Base-by-base conservation (phyloP, 2,797 vertebrate species). In the Leucoraja ocellata region DNA sequence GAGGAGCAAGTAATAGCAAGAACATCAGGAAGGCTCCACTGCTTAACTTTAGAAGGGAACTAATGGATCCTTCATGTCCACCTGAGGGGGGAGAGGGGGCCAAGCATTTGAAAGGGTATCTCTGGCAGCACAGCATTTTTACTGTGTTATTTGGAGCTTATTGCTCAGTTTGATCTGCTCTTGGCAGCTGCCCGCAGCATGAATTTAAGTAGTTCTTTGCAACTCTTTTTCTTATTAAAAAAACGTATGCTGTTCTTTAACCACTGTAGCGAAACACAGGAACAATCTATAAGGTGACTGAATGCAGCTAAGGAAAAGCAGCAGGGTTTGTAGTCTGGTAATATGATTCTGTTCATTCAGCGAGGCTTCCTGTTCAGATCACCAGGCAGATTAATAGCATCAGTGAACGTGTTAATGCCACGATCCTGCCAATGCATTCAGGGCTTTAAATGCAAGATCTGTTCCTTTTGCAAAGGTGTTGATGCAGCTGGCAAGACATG, bases 401-500 rank as follows among this genome's bases (percentile, higher is more conserved):
- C 71, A 28, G 90, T 18, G 68, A 76, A 76, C 10, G 90, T 76
- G 65, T 92, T 92, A 76, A 92, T 58, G 25, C 90, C 46, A n/a
- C 13, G 4, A 46, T 74, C 7, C 71, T 76, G 90, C 90, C 71
- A 74, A n/a, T 74, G 25, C 10, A 25, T 46, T 58, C 23, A 39
- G 39, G 39, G 71, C 71, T 92, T 92, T 92, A 92, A 92, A 92
- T 92, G 71, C 73, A 46, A 92, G 68, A 92, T 74, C 46, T 91
- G 90, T 73, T 91, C 39, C 90, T 58, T 14, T 92, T 4, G 39
- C 13, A 76, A 92, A 92, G 90, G 68, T 92, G 71, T 92, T 54
- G 68, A 92, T 92, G 90, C 23, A 73, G 39, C 65, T 91, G 88
- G 88, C 88, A 73, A 39, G 65, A 39, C 68, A 54, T 46, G 90